phyloP scores from a whole-genome alignment of 2,888 invertebrate genomes.

The Apodemia hepburni region DNA sequence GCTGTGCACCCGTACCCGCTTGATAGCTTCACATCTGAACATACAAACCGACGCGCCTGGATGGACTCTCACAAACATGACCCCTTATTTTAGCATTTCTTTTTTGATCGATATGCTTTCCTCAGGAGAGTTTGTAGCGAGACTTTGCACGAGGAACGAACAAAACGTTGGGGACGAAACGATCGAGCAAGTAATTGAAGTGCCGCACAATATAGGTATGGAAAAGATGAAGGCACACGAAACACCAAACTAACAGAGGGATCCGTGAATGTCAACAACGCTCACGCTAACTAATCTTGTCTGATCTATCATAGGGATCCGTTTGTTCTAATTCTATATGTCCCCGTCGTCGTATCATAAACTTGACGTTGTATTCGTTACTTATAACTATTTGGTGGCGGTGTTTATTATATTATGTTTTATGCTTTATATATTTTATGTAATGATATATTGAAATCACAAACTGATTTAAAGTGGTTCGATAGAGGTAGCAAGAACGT shows the following conservation, averaged over 20 bases:
- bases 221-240: constrained; percentile 30
- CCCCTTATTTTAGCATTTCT: constrained; percentile 32
- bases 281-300: constrained; percentile 35
- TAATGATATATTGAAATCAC: not conserved
- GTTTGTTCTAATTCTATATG: constrained; percentile 35
- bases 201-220: constrained; percentile 45
- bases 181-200: constrained; percentile 37
- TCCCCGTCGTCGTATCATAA: constrained; percentile 34
- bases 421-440: constrained; percentile 8
- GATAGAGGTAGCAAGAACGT: constrained; percentile 17
- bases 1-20: constrained; percentile 44
- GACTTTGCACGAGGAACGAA: constrained; percentile 50
- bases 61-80: constrained; percentile 25
- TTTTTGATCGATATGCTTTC: constrained; percentile 45
- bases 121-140: constrained; percentile 64
- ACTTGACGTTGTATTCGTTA: constrained; percentile 35
- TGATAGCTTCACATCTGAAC: constrained; percentile 37
- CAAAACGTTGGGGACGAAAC: constrained; percentile 31
- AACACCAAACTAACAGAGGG: constrained; percentile 36
- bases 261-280: not conserved
- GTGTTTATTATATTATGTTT: constrained; percentile 10
- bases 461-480: not conserved
- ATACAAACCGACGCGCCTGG: constrained; percentile 31
- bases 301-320: constrained; percentile 36
- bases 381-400: constrained; percentile 28